A percentile compares a stretch with the other conserved stretches of the same genome.
Evolutionary conservation across 2,888 invertebrate species (phyloP).

Genomic region (Tachina grossa): DNA sequence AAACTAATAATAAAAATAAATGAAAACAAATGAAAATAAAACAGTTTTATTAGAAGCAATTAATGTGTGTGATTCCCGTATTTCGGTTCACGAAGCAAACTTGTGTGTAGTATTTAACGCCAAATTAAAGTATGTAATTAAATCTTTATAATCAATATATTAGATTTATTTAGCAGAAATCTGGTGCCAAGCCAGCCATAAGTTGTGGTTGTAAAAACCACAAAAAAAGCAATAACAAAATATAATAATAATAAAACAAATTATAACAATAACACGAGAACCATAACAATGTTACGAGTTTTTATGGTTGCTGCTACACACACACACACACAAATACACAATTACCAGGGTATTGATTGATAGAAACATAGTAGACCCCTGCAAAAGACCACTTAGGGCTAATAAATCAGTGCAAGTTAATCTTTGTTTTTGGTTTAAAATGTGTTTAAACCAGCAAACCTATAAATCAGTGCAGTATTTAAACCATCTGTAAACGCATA

Average conservation of each 20-base stretch:
- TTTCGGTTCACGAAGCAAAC: neutral
- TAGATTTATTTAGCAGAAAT: slow-evolving; percentile 58
- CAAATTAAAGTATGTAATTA: slow-evolving; percentile 51
- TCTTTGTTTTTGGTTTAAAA: too few relatives aligned
- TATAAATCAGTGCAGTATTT: too few relatives aligned
- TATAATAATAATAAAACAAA: neutral
- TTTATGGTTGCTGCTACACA: slow-evolving; percentile 28
- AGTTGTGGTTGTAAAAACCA: slow-evolving; percentile 39
- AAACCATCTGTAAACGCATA: too few relatives aligned
- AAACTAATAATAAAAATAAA: slow-evolving; percentile 8
- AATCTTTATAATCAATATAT: slow-evolving; percentile 53
- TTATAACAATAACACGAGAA: slow-evolving; percentile 20
- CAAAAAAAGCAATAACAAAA: slow-evolving; percentile 20
- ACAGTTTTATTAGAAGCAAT: neutral
- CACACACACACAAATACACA: neutral
- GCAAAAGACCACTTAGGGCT: too few relatives aligned
- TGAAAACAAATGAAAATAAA: neutral
- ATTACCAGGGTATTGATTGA: neutral
- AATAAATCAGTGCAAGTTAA: too few relatives aligned
- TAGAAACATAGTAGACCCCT: neutral
- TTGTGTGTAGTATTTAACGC: slow-evolving; percentile 20
- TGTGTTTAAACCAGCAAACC: too few relatives aligned
- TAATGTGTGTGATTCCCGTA: too few relatives aligned
- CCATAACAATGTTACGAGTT: slow-evolving; percentile 19
- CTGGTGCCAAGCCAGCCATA: slow-evolving; percentile 52